These are phyloP conservation scores for Nasonia longicornis DNA, from an alignment of 1,140 invertebrate species.

Conservation along the genomic window DNA sequence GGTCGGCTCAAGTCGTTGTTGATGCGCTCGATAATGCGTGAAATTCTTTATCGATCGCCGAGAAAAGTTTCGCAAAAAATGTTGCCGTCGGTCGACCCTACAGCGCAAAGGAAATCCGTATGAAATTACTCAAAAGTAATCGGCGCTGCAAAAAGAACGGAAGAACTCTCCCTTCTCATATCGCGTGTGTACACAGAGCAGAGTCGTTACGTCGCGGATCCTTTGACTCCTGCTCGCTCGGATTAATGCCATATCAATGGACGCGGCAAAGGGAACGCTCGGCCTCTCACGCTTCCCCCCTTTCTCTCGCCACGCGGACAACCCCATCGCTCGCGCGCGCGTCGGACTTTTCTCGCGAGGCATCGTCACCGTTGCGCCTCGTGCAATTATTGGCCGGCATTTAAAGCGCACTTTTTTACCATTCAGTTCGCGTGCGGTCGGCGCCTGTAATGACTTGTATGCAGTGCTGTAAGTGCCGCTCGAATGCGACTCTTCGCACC, in stretches of 20 bases:
- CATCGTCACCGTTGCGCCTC: not conserved
- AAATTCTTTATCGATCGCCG: not conserved
- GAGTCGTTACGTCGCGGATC: conserved; percentile 32
- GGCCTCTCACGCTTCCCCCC: not conserved
- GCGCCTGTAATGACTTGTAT: not conserved
- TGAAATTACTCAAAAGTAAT: conserved; percentile 1
- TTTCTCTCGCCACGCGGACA: conserved; percentile 6
- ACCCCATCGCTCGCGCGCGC: conserved; percentile 40
- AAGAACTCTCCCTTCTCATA: not conserved
- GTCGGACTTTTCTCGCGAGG: conserved; percentile 29
- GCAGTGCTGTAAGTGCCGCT: not conserved
- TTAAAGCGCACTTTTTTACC: conserved; percentile 12
- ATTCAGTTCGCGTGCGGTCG: not conserved
- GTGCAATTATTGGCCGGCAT: conserved; percentile 50
- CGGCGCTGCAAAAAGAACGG: no score
- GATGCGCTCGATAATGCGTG: not conserved
- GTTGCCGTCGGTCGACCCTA: not conserved
- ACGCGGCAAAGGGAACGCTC: conserved; percentile 53
- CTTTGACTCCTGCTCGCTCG: conserved; percentile 58
- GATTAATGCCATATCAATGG: conserved; percentile 61
- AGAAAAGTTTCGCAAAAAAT: conserved; percentile 4
- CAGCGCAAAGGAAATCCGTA: not conserved
- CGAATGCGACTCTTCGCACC: conserved; percentile 15
- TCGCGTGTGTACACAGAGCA: not conserved
- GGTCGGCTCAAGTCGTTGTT: no score